phyloP scores from a whole-genome alignment of 2,797 vertebrate species.

The Sciurus carolinensis region DNA sequence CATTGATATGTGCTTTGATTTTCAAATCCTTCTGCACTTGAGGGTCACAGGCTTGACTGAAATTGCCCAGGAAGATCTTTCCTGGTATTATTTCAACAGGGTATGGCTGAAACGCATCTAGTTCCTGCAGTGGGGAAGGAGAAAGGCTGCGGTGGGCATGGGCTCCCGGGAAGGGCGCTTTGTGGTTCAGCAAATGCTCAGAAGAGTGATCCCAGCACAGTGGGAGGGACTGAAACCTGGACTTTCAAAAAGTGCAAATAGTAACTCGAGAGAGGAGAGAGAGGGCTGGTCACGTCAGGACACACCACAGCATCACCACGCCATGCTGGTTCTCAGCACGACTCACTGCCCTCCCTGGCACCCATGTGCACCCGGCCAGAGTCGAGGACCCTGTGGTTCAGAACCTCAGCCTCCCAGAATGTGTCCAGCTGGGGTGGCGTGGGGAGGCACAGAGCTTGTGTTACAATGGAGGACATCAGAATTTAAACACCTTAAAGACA shows the following conservation, averaged over 20 bases:
- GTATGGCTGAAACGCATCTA: conserved; percentile 92
- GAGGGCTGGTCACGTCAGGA: neutral
- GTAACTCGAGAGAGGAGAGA: neutral
- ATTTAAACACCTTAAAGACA: neutral
- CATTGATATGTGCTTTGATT: conserved; percentile 91
- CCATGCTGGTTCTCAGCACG: neutral
- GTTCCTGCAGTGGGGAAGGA: conserved; percentile 89
- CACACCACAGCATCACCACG: neutral
- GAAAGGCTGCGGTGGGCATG: neutral
- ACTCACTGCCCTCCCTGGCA: neutral
- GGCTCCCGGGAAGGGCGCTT: neutral
- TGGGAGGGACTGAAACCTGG: neutral
- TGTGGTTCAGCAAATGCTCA: neutral
- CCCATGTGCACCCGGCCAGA: neutral
- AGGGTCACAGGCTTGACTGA: conserved; percentile 89
- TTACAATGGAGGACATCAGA: neutral
- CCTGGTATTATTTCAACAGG: conserved; percentile 93
- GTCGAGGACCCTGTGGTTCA: neutral
- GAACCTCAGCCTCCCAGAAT: neutral
- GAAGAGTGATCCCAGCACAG: neutral
- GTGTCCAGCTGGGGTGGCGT: neutral
- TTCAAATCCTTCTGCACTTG: conserved; percentile 92
- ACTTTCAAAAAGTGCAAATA: neutral
- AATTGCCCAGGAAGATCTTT: conserved; percentile 92
- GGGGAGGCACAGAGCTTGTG: neutral